These are phyloP conservation scores for Silurus lanzhouensis DNA, from an alignment of 2,797 vertebrate genomes.

Conservation along the genomic window DNA sequence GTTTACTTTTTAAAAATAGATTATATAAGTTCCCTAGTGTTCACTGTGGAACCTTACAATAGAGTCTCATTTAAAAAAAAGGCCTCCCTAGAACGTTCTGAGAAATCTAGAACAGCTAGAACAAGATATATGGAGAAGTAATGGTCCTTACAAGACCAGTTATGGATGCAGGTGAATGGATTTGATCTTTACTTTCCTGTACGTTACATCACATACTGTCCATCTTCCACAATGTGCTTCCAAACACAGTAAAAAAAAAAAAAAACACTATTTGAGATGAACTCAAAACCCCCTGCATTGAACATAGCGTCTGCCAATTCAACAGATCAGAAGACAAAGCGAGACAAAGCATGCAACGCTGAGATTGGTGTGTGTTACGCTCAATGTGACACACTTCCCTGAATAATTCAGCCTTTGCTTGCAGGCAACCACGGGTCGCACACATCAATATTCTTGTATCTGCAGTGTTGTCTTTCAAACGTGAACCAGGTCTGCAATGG, in stretches of 20 bases:
- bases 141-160: not conserved
- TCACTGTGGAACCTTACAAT: not conserved
- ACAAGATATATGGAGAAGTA: not conserved
- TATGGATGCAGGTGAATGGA: not conserved
- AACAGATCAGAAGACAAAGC: constrained; percentile 26
- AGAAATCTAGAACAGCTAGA: not conserved
- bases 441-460: constrained; percentile 82
- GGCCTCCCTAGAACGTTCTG: not conserved
- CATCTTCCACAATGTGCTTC: not conserved
- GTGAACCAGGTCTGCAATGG: constrained; percentile 40
- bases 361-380: constrained; percentile 72
- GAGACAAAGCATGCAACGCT: constrained; percentile 49
- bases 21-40: too few relatives aligned
- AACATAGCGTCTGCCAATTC: constrained; percentile 26
- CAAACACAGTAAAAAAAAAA: not conserved
- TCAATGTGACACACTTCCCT: constrained; percentile 77
- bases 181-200: not conserved
- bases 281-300: constrained; percentile 1
- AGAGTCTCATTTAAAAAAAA: not conserved
- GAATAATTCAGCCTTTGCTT: constrained; percentile 81
- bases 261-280: not conserved
- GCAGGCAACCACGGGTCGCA: constrained; percentile 79
- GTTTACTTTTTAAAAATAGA: not conserved
- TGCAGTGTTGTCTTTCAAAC: constrained; percentile 77
- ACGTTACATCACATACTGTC: not conserved